phyloP scores from a whole-genome alignment of 2,113 vertebrate species.

The Tupaia chinensis region DNA sequence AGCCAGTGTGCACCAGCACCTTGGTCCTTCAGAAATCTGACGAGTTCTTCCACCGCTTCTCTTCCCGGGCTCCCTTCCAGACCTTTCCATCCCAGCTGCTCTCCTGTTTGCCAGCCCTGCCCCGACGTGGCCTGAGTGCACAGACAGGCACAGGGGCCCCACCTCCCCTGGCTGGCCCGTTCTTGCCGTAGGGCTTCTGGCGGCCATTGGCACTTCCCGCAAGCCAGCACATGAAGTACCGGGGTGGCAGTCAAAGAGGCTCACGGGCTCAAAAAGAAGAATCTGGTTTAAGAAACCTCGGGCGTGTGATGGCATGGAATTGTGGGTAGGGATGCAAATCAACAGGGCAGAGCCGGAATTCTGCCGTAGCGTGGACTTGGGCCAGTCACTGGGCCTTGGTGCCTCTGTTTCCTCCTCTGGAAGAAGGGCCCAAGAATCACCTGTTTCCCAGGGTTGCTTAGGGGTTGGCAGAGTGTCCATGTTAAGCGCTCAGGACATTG shows the following conservation, averaged over 20 bases:
- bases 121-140: accelerated
- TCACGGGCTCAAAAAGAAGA: background rate
- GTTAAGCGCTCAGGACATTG: background rate
- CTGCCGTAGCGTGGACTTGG: background rate
- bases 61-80: background rate
- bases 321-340: accelerated
- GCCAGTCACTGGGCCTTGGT: background rate
- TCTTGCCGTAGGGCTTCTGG: background rate
- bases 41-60: background rate
- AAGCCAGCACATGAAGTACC: background rate
- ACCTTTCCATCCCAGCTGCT: background rate
- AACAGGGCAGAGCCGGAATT: background rate
- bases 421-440: background rate
- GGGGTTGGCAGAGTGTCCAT: too few relatives aligned
- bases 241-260: background rate
- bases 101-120: background rate
- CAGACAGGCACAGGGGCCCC: background rate
- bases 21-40: background rate
- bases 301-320: accelerated
- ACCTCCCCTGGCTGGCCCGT: background rate
- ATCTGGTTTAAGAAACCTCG: background rate
- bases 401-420: background rate
- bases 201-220: background rate
- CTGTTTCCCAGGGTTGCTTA: too few relatives aligned
- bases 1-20: too few relatives aligned